These are phyloP conservation scores for Lampris incognitus DNA, from an alignment of 2,113 vertebrate genomes.

Conservation along the genomic window DNA sequence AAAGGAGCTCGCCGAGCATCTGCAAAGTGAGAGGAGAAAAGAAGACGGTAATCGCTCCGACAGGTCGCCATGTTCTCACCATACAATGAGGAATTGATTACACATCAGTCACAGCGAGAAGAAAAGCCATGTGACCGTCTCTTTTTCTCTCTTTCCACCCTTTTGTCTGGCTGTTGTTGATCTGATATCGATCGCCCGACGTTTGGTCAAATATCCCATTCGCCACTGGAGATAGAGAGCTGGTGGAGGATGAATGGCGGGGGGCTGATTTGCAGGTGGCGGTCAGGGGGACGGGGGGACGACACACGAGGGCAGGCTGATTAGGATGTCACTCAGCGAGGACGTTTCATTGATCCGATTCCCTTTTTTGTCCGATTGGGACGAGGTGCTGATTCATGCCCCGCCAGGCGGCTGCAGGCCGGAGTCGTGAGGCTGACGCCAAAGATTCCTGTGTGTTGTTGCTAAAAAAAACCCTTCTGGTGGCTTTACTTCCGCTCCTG, in stretches of 20 bases:
- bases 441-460: too few species aligned
- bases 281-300: slow-evolving; percentile 5
- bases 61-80: slow-evolving; percentile 41
- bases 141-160: slow-evolving; percentile 22
- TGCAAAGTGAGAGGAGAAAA: slow-evolving; percentile 10
- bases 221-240: slow-evolving; percentile 53
- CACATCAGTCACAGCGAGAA: slow-evolving; percentile 65
- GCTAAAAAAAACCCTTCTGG: too few species aligned
- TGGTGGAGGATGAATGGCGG: slow-evolving; percentile 18
- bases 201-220: slow-evolving; percentile 69
- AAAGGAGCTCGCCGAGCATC: background rate
- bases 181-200: slow-evolving; percentile 70
- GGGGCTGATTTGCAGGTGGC: background rate
- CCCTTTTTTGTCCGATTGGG: slow-evolving; percentile 45
- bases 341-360: slow-evolving; percentile 46
- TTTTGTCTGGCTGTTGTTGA: slow-evolving; percentile 61
- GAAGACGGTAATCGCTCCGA: slow-evolving; percentile 42
- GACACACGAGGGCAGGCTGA: slow-evolving; percentile 39
- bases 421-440: too few species aligned
- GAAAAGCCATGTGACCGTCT: slow-evolving; percentile 38
- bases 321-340: slow-evolving; percentile 43
- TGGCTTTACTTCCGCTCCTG: too few species aligned
- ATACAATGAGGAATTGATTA: slow-evolving; percentile 73
- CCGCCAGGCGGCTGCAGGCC: background rate
- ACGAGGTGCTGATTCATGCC: slow-evolving; percentile 31